Percentiles rank a stretch among this genome's conserved stretches.
phyloP scores from a whole-genome alignment of 1,140 invertebrate genomes.

The Cryptotermes secundus region DNA sequence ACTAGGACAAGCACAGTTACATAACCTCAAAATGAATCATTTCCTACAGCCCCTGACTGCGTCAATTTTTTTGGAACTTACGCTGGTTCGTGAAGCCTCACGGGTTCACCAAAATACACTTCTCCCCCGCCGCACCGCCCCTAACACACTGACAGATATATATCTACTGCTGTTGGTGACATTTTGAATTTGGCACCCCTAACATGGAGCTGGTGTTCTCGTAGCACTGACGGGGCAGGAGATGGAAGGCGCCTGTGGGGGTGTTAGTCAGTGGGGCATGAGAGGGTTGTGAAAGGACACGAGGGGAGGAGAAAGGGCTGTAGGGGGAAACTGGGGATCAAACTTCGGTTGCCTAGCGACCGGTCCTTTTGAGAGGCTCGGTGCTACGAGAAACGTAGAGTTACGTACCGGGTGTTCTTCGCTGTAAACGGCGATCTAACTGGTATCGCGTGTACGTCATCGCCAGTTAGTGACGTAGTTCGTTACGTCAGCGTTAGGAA shows the following conservation, averaged over 20 bases:
- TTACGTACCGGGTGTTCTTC: neutral
- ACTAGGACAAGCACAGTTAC: too few relatives aligned
- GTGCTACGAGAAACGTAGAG: neutral
- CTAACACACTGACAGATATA: neutral
- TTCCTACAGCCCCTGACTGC: too few relatives aligned
- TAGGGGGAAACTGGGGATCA: neutral
- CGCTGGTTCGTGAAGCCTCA: too few relatives aligned
- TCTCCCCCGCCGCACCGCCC: too few relatives aligned
- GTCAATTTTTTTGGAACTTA: too few relatives aligned
- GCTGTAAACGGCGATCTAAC: too few relatives aligned
- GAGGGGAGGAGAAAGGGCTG: neutral
- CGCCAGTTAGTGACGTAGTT: too few relatives aligned
- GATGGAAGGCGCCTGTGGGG: slow-evolving; percentile 16
- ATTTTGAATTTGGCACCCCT: slow-evolving; percentile 5
- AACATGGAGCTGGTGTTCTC: neutral
- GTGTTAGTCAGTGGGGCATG: neutral
- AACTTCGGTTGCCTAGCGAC: slow-evolving; percentile 17
- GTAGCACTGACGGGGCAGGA: neutral
- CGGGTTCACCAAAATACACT: too few relatives aligned
- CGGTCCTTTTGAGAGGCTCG: neutral
- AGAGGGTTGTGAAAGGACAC: neutral
- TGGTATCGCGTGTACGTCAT: too few relatives aligned
- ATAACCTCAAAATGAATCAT: too few relatives aligned
- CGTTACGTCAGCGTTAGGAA: too few relatives aligned
- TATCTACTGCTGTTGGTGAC: neutral